Evolutionary conservation across 2,113 vertebrate species (phyloP).

Genomic region (Lonchura striata): DNA sequence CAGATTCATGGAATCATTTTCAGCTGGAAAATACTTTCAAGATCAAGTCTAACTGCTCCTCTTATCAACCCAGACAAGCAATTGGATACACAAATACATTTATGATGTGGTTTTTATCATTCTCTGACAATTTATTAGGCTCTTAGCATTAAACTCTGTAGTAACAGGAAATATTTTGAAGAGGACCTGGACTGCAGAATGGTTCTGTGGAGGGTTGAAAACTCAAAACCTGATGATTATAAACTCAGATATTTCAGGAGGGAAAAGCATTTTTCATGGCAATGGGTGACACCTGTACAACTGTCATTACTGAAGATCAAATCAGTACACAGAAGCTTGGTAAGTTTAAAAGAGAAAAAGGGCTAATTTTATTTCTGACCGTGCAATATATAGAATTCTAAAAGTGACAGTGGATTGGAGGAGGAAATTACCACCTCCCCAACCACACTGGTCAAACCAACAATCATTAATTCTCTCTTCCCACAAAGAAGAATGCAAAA

Average conservation of each 20-base stretch:
- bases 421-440: too few species aligned
- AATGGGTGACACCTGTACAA: background rate
- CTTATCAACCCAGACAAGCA: background rate
- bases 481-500: too few species aligned
- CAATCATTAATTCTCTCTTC: too few species aligned
- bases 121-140: background rate
- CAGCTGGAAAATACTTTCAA: background rate
- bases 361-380: too few species aligned
- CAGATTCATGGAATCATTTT: background rate
- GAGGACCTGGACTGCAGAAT: background rate
- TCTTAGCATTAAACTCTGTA: background rate
- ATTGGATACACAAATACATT: background rate
- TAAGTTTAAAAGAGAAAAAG: too few species aligned
- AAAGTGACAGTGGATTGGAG: too few species aligned
- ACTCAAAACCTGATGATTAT: background rate
- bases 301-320: too few species aligned
- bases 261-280: accelerated
- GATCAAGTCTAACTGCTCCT: accelerated
- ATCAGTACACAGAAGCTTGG: too few species aligned
- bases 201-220: background rate
- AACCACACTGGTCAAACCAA: too few species aligned
- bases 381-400: too few species aligned
- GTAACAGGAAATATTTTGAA: background rate
- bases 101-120: background rate
- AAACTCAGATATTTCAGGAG: background rate